Conservation (phyloP, 2,888 invertebrate genomes). For the Cremastinae sp. region DNA sequence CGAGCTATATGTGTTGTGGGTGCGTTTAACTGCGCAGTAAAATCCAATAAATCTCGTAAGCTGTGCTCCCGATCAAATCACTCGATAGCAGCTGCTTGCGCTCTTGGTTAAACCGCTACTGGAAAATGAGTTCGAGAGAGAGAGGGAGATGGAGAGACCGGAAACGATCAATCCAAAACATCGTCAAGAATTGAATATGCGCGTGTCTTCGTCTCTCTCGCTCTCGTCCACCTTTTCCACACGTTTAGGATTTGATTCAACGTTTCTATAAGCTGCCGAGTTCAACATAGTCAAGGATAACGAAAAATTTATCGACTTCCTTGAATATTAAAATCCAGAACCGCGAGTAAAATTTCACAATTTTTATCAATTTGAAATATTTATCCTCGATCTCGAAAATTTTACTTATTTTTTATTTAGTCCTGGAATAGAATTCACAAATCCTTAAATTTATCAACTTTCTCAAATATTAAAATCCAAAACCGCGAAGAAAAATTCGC, state of each 20-base stretch:
- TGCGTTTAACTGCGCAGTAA: conserved; percentile 55
- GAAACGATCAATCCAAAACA: conserved; percentile 65
- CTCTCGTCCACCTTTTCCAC: conserved; percentile 19
- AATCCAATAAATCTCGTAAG: conserved; percentile 55
- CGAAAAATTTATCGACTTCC: too few species aligned
- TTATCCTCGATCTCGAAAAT: too few species aligned
- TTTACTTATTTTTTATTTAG: too few species aligned
- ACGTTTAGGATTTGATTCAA: background rate
- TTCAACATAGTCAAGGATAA: too few species aligned
- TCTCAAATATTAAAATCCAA: too few species aligned
- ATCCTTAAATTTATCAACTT: too few species aligned
- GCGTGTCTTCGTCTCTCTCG: conserved; percentile 16
- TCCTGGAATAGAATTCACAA: too few species aligned
- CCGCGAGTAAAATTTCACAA: too few species aligned
- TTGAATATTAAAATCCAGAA: too few species aligned
- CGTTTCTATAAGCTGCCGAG: background rate
- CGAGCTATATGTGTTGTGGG: conserved; percentile 44
- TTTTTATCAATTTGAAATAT: too few species aligned
- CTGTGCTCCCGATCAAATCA: conserved; percentile 59
- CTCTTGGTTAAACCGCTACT: conserved; percentile 45
- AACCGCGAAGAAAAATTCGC: too few species aligned
- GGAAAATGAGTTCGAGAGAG: too few species aligned
- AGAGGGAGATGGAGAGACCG: conserved; percentile 47
- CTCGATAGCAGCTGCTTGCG: conserved; percentile 60
- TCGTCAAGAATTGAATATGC: conserved; percentile 61